phyloP scores from a whole-genome alignment of 2,797 vertebrate genomes.

The Neosilurus mollespiculum region DNA sequence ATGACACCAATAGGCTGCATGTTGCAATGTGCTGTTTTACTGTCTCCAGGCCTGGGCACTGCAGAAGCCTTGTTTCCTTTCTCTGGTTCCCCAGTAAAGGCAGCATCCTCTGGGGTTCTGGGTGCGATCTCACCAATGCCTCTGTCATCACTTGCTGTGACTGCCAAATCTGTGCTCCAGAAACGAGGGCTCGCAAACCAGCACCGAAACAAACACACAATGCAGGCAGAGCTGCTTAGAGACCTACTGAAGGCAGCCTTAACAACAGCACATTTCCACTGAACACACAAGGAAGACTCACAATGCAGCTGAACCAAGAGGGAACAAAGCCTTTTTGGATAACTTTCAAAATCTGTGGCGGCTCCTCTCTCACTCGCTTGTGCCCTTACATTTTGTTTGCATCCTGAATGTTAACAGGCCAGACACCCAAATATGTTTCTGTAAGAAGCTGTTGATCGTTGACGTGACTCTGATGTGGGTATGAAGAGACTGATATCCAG shows the following conservation, averaged over 20 bases:
- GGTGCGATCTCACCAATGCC: constrained; percentile 83
- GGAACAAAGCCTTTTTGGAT: constrained; percentile 68
- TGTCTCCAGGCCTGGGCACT: constrained; percentile 48
- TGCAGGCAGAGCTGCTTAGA: constrained; percentile 67
- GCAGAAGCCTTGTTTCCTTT: constrained; percentile 65
- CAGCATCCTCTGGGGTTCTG: constrained; percentile 79
- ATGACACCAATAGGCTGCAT: constrained; percentile 25
- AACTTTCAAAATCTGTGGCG: constrained; percentile 75
- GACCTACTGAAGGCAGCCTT: constrained; percentile 69
- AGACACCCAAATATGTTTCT: constrained; percentile 77
- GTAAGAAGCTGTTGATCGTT: constrained; percentile 77
- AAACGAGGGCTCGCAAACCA: constrained; percentile 78
- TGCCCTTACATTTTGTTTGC: constrained; percentile 76
- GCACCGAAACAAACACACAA: constrained; percentile 75
- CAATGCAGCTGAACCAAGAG: constrained; percentile 70
- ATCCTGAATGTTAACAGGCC: constrained; percentile 73
- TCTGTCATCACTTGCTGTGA: constrained; percentile 83
- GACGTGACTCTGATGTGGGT: constrained; percentile 74
- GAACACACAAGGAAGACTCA: constrained; percentile 68
- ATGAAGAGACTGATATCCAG: constrained; percentile 66
- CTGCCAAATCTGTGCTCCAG: constrained; percentile 82
- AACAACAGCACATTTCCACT: constrained; percentile 76
- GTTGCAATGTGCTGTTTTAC: constrained; percentile 38
- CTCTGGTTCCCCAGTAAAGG: constrained; percentile 69
- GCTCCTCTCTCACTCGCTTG: constrained; percentile 61